phyloP scores from a whole-genome alignment of 2,797 vertebrate genomes.

The Hirundo rustica region DNA sequence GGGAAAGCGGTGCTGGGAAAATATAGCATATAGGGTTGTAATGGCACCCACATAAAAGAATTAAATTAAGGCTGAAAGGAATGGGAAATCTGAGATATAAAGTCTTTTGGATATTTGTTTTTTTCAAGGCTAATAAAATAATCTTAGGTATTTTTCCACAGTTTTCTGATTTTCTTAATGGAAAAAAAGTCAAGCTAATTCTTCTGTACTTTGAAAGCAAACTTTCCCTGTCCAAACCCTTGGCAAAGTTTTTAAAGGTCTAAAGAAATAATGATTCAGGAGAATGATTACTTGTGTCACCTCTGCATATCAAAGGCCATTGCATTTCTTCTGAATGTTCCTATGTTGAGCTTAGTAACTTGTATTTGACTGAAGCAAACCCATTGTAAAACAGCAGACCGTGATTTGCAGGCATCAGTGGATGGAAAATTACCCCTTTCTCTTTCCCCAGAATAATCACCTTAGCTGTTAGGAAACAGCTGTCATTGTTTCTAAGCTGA shows the following conservation, averaged over 20 bases:
- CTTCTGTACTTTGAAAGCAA: background rate
- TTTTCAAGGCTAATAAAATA: background rate
- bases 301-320: background rate
- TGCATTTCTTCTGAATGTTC: background rate
- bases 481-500: background rate
- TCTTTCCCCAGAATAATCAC: background rate
- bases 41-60: background rate
- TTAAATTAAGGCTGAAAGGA: background rate
- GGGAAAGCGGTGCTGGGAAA: rapidly evolving
- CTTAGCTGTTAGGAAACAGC: background rate
- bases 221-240: background rate
- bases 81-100: background rate
- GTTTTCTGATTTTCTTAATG: background rate
- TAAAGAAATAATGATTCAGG: background rate
- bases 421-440: background rate
- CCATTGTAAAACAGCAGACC: background rate
- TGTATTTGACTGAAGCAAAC: background rate
- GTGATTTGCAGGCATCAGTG: background rate
- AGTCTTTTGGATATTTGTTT: background rate
- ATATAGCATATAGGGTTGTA: background rate
- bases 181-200: background rate
- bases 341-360: background rate
- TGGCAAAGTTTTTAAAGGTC: background rate
- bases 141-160: background rate
- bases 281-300: background rate